Evolutionary conservation across 2,113 vertebrate species (phyloP).

Genomic region (Tachuris rubrigastra): DNA sequence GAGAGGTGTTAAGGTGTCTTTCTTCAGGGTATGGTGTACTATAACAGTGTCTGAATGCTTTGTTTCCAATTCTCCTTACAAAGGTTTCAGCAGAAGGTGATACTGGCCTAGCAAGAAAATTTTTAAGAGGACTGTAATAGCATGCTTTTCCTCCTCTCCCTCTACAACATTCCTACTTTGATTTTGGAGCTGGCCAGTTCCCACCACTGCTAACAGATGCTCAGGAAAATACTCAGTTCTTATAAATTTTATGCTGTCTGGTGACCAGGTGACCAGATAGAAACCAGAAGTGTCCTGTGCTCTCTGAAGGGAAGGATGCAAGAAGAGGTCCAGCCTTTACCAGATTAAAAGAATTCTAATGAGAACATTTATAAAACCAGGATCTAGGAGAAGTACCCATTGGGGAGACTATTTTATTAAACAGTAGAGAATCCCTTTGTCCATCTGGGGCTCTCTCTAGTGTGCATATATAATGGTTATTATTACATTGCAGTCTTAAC

Average conservation of each 20-base stretch:
- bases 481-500: neutral
- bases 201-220: neutral
- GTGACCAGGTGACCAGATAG: neutral
- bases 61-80: neutral
- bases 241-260: neutral
- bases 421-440: neutral
- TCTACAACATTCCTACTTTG: neutral
- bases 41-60: neutral
- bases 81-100: neutral
- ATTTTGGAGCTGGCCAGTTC: neutral
- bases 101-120: neutral
- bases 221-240: neutral
- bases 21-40: neutral
- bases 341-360: neutral
- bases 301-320: neutral
- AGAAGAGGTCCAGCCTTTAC: neutral
- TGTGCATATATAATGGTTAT: neutral
- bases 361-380: neutral
- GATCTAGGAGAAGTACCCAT: neutral
- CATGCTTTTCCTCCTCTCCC: neutral
- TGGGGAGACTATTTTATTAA: neutral
- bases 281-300: neutral
- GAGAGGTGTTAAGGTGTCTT: neutral
- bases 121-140: neutral
- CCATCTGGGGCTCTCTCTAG: neutral